Conservation (phyloP, 2,113 vertebrate genomes). For the Oreochromis tanganicae region DNA sequence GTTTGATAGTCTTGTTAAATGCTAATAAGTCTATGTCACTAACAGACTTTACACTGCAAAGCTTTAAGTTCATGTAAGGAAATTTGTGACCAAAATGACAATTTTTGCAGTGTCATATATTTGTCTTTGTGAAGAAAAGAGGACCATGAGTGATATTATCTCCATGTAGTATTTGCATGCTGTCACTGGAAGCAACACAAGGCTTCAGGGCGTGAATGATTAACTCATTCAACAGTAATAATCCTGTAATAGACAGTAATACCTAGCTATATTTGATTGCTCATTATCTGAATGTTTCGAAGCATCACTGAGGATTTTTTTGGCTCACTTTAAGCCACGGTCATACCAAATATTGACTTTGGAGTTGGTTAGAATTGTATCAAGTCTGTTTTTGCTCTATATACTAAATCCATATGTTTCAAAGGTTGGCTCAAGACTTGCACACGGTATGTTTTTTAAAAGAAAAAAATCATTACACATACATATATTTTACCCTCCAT, state of each 20-base stretch:
- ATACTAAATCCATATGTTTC: not conserved
- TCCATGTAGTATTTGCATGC: not conserved
- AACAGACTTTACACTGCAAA: not conserved
- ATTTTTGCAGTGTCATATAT: not conserved
- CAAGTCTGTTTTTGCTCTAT: not conserved
- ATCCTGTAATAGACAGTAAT: not conserved
- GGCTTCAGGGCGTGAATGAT: not conserved
- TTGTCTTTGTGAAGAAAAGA: not conserved
- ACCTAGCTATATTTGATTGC: not conserved
- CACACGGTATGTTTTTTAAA: not conserved
- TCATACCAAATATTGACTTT: not conserved
- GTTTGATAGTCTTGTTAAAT: not conserved
- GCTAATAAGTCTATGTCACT: not conserved
- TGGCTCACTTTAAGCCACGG: fast-evolving
- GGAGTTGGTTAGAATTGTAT: not conserved
- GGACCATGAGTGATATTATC: not conserved
- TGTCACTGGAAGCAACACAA: not conserved
- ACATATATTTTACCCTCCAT: not conserved
- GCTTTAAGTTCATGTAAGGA: not conserved
- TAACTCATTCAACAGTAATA: not conserved
- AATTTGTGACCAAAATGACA: not conserved
- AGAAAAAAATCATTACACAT: fast-evolving
- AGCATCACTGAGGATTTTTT: not conserved
- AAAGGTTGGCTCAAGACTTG: not conserved
- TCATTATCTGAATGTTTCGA: not conserved